Percentiles rank a stretch among this genome's conserved stretches.
phyloP scores from a whole-genome alignment of 2,797 vertebrate species.

The Chlorospingus flavigularis region DNA sequence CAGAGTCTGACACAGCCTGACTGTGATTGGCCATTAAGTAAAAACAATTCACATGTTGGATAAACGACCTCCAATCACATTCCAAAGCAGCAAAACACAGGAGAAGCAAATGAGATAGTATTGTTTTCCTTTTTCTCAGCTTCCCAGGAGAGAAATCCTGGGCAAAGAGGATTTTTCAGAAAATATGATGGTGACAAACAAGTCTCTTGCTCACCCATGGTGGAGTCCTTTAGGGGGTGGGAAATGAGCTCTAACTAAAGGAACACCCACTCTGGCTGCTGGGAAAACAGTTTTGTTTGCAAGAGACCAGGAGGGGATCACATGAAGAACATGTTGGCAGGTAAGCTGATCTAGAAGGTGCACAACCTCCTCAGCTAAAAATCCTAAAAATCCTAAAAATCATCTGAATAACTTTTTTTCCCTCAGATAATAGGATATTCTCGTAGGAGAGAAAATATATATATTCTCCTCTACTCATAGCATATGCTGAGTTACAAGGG shows the following conservation, averaged over 20 bases:
- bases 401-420: background rate
- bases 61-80: too few relatives aligned
- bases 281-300: background rate
- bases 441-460: too few relatives aligned
- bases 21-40: too few relatives aligned
- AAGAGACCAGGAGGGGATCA: background rate
- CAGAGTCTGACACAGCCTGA: too few relatives aligned
- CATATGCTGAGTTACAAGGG: background rate
- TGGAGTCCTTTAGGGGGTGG: background rate
- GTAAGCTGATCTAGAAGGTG: background rate
- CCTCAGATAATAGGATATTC: too few relatives aligned
- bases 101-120: too few relatives aligned
- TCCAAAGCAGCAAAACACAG: too few relatives aligned
- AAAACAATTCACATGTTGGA: too few relatives aligned
- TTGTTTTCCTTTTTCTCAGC: too few relatives aligned
- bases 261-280: background rate
- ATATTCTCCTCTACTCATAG: background rate
- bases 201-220: background rate
- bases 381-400: background rate
- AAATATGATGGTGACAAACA: background rate
- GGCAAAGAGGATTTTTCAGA: too few relatives aligned
- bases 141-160: too few relatives aligned
- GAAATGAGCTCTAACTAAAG: background rate
- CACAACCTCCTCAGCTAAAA: background rate
- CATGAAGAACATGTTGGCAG: background rate